Evolutionary conservation across 1,140 invertebrate species (phyloP), one percentile per base, ranked within the genome.

Genomic region (Pseudomyrmex gracilis): DNA sequence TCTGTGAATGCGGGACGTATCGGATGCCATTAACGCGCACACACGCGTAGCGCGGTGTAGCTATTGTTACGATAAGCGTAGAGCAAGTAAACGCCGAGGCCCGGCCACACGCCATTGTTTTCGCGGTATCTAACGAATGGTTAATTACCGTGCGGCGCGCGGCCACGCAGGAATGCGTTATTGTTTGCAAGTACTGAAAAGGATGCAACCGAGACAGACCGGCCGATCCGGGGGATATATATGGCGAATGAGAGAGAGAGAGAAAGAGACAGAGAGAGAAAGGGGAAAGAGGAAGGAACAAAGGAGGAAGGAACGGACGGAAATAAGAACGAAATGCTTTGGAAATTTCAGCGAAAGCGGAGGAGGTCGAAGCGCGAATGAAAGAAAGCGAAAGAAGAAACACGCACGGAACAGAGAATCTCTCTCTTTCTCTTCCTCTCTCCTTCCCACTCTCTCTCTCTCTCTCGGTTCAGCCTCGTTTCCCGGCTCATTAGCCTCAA

Each of bases 121-220:
- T 24, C 20, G 53, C 64, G n/a, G 20, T 13, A 47, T 80, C 66
- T 80, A 80, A 80, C 77, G 55, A 80, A 71, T 58, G 43, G 77
- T 68, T 80, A 80, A 80, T 80, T 80, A 80, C 53, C 77, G 53
- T 13, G 5, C 66, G 34, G 34, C 43, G 34, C 43, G 15, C 66
- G 17, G 20, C 47, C 17, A 55, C 34, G 34, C 47, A 68, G 47
- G 53, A 70, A 80, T 70, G 66, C 77, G 77, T 80, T 80, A 80
- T 80, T 80, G 77, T 80, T 80, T 55, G 66, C 66, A 47, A 80
- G 77, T 74, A 58, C 77, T 58, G 66, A 70, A 80, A 80, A 70
- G 77, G 53, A 55, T 57, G 20, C 53, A 24, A 47, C 67, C 43
- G 43, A 13, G 34, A 70, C 49, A 57, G 76, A 77, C 20, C 34